These are phyloP conservation scores for Meghimatium bilineatum DNA, from an alignment of 2,888 invertebrate species.

Conservation along the genomic window DNA sequence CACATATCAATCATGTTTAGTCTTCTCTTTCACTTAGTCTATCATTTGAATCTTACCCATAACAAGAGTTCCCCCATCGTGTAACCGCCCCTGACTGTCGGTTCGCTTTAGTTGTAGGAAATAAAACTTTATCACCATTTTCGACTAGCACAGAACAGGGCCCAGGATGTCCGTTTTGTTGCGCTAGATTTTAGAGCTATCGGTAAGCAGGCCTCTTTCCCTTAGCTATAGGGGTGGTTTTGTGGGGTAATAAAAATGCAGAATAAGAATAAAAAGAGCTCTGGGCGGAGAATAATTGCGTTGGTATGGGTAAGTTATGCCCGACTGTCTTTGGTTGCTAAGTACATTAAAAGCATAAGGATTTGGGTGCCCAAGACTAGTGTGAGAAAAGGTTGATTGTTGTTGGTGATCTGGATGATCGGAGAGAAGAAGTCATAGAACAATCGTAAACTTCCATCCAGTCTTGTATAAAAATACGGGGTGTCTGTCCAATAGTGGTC, in stretches of 20 bases:
- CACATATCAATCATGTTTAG: too few relatives aligned
- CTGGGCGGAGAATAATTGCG: slow-evolving; percentile 17
- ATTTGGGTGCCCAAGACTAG: neutral
- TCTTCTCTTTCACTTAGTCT: too few relatives aligned
- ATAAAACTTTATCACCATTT: slow-evolving; percentile 37
- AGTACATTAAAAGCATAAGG: slow-evolving; percentile 40
- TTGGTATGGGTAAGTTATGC: slow-evolving; percentile 1
- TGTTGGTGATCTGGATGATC: slow-evolving; percentile 17
- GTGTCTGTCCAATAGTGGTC: neutral
- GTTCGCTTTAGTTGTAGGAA: slow-evolving; percentile 21
- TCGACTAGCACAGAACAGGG: neutral
- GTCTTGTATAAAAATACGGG: slow-evolving; percentile 31
- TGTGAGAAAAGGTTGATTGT: slow-evolving; percentile 15
- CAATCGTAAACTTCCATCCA: slow-evolving; percentile 35
- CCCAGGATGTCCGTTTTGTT: slow-evolving; percentile 29
- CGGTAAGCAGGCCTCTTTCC: slow-evolving; percentile 16
- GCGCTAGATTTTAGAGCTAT: slow-evolving; percentile 32
- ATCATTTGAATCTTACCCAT: too few relatives aligned
- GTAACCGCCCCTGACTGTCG: neutral
- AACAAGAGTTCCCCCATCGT: too few relatives aligned
- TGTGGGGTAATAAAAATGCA: slow-evolving; percentile 27
- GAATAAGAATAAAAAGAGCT: slow-evolving; percentile 18
- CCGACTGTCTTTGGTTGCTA: slow-evolving; percentile 15
- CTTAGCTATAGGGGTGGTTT: neutral
- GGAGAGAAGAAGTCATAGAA: slow-evolving; percentile 8